A percentile compares a stretch with the other conserved stretches of the same genome.
Conservation (phyloP, 2,797 vertebrate genomes). For the Danio choprae region DNA sequence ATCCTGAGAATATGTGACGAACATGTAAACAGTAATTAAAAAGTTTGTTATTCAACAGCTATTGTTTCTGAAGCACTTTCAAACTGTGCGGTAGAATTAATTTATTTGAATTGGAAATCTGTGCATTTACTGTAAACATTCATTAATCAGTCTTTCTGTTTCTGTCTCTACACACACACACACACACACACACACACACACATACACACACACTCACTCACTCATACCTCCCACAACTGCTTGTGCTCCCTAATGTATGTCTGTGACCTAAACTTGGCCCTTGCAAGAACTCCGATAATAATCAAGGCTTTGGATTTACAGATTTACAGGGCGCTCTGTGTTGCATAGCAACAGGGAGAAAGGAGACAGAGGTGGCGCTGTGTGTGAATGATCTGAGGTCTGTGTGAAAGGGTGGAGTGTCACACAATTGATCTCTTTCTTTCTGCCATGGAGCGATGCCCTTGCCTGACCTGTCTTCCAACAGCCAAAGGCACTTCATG, state of each 20-base stretch:
- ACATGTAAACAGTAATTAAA: not conserved
- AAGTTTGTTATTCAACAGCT: too few species aligned
- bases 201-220: slow-evolving; percentile 39
- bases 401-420: slow-evolving; percentile 36
- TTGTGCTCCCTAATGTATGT: slow-evolving; percentile 71
- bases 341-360: slow-evolving; percentile 80
- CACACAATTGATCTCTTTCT: slow-evolving; percentile 33
- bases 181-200: slow-evolving; percentile 48
- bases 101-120: slow-evolving; percentile 18
- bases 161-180: slow-evolving; percentile 40
- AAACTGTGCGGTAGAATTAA: not conserved
- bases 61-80: not conserved
- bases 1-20: not conserved
- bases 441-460: not conserved
- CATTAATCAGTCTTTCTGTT: slow-evolving; percentile 27
- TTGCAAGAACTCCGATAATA: slow-evolving; percentile 77
- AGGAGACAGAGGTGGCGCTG: slow-evolving; percentile 22
- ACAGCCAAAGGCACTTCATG: not conserved
- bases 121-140: not conserved
- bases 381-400: slow-evolving; percentile 10
- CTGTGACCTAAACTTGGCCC: slow-evolving; percentile 72
- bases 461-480: not conserved
- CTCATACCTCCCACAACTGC: slow-evolving; percentile 52
- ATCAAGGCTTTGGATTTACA: slow-evolving; percentile 80
- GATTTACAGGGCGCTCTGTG: slow-evolving; percentile 78